phyloP scores from a whole-genome alignment of 1,140 invertebrate genomes.

The Diorhabda elongata region DNA sequence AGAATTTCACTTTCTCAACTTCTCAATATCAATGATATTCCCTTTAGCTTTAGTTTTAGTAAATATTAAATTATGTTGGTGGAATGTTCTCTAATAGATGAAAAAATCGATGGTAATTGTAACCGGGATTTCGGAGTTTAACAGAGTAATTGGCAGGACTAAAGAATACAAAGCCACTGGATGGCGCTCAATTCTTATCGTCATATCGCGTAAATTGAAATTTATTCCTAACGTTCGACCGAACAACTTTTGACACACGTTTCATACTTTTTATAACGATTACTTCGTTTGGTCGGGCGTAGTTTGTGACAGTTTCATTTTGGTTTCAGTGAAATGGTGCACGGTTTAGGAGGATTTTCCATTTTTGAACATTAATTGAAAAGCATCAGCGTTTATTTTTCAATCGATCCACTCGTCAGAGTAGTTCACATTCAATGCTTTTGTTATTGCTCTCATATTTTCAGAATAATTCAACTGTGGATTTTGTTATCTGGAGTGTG shows the following conservation, averaged over 20 bases:
- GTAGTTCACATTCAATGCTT: slow-evolving; percentile 22
- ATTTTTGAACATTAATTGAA: slow-evolving; percentile 44
- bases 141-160: slow-evolving; percentile 19
- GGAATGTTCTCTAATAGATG: not conserved
- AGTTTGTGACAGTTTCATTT: slow-evolving; percentile 38
- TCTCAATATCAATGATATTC: too few relatives aligned
- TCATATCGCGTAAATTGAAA: slow-evolving; percentile 40
- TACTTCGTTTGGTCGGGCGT: slow-evolving; percentile 26
- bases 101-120: slow-evolving; percentile 5
- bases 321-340: slow-evolving; percentile 40
- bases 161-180: slow-evolving; percentile 12
- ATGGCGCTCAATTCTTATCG: slow-evolving; percentile 33
- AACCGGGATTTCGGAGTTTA: slow-evolving; percentile 4
- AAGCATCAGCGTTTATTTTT: slow-evolving; percentile 38
- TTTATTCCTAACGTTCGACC: slow-evolving; percentile 31
- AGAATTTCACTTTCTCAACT: too few relatives aligned
- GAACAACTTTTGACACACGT: slow-evolving; percentile 12
- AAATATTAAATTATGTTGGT: not conserved
- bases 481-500: slow-evolving; percentile 19
- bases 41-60: too few relatives aligned
- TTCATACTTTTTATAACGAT: too few relatives aligned
- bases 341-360: slow-evolving; percentile 41
- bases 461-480: slow-evolving; percentile 31
- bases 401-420: slow-evolving; percentile 23
- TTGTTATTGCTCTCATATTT: slow-evolving; percentile 24